Conservation (phyloP, 2,797 vertebrate species). For the Melanotaenia parkinsoni region DNA sequence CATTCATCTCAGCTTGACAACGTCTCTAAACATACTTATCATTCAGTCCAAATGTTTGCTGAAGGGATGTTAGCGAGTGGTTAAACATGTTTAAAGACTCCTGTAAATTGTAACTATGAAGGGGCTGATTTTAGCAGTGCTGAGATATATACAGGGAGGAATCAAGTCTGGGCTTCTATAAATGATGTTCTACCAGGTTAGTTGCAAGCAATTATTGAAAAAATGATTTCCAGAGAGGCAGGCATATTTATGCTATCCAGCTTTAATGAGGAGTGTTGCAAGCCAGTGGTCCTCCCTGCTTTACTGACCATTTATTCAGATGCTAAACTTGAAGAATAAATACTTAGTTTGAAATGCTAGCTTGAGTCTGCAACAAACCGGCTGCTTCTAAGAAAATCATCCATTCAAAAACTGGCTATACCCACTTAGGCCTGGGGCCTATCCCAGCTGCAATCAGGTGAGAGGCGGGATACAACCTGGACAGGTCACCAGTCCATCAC, state of each 20-base stretch:
- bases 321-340: background rate
- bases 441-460: too few species aligned
- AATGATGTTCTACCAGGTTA: background rate
- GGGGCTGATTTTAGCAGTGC: background rate
- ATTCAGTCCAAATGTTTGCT: constrained; percentile 54
- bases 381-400: too few species aligned
- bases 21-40: constrained; percentile 63
- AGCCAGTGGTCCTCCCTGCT: background rate
- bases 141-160: background rate
- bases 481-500: too few species aligned
- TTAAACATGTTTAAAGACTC: constrained; percentile 2
- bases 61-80: constrained; percentile 21
- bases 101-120: background rate
- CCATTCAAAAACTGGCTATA: too few species aligned
- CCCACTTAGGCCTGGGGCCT: too few species aligned
- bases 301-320: background rate
- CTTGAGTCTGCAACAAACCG: too few species aligned
- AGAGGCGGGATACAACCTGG: too few species aligned
- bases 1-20: constrained; percentile 78
- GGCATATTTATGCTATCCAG: background rate
- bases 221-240: background rate
- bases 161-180: background rate
- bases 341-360: too few species aligned
- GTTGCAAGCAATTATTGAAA: background rate
- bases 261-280: background rate